Percentiles rank a stretch among this genome's conserved stretches.
phyloP scores from a whole-genome alignment of 2,888 invertebrate species.

The Apodemia mormo region DNA sequence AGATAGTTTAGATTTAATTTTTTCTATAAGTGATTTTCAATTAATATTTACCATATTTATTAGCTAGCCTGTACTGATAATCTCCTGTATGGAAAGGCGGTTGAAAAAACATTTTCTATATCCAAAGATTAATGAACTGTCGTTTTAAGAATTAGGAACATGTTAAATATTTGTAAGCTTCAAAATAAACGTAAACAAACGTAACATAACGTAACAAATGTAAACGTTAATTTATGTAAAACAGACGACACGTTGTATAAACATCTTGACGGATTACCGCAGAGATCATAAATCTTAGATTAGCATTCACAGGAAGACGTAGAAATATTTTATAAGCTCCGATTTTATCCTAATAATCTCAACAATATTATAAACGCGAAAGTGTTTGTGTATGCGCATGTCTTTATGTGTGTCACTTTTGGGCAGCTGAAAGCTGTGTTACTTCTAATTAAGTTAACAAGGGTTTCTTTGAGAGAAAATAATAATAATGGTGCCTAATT shows the following conservation, averaged over 20 bases:
- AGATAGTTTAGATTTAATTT: no score
- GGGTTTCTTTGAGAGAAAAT: no score
- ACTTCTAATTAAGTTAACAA: no score
- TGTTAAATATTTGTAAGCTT: slow-evolving; percentile 7
- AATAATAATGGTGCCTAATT: no score
- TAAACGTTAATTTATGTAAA: slow-evolving; percentile 11
- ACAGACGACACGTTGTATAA: slow-evolving; percentile 2
- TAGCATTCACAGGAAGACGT: slow-evolving; percentile 1
- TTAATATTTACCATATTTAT: no score
- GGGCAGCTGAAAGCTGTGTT: no score
- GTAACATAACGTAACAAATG: slow-evolving; percentile 9
- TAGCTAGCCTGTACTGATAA: no score
- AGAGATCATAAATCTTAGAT: slow-evolving; percentile 6
- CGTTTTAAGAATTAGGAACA: not conserved
- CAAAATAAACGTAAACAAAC: slow-evolving; percentile 4
- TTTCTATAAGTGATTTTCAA: no score
- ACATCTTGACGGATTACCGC: slow-evolving; percentile 17
- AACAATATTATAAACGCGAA: not conserved
- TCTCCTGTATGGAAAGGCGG: no score
- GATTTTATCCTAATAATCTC: not conserved
- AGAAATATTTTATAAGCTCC: not conserved
- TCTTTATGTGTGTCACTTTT: no score
- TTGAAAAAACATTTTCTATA: not conserved
- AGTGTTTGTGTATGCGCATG: no score
- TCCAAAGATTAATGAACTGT: not conserved